phyloP scores from a whole-genome alignment of 1,140 invertebrate genomes.

The Sarcophaga peregrina region DNA sequence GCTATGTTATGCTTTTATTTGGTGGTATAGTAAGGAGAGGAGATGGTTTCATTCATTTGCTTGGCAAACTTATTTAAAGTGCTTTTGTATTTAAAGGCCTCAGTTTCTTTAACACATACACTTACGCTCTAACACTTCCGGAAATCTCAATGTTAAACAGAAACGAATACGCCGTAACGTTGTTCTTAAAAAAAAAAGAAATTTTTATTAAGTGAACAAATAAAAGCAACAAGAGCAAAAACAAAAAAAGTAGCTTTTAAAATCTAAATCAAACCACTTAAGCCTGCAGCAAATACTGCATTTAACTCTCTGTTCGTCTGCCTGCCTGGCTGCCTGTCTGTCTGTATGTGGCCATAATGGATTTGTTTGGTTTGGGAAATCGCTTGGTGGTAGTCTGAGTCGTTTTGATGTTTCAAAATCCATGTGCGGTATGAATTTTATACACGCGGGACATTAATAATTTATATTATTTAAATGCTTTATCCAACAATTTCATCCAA shows the following conservation, averaged over 20 bases:
- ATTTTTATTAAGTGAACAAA: no score
- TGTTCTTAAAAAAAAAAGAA: no score
- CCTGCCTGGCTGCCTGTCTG: neutral
- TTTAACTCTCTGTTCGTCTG: neutral
- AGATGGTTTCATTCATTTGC: no score
- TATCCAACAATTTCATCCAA: constrained; percentile 9
- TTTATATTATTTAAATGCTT: constrained; percentile 41
- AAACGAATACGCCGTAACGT: neutral
- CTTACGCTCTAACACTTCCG: constrained; percentile 15
- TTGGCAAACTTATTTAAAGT: neutral
- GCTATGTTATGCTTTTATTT: no score
- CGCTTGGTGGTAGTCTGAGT: neutral
- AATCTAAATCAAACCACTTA: constrained; percentile 25
- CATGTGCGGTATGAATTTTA: constrained; percentile 13
- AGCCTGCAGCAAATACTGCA: constrained; percentile 23
- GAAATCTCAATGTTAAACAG: neutral
- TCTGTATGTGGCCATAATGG: neutral
- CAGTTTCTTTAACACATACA: neutral
- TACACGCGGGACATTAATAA: constrained; percentile 32
- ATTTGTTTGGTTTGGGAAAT: no score
- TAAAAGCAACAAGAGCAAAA: neutral
- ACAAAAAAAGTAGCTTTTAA: constrained; percentile 5
- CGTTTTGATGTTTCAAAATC: neutral
- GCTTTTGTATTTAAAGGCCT: neutral
- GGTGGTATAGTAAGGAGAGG: no score